These are phyloP conservation scores for Acanthosepion pharaonis DNA, from an alignment of 2,888 invertebrate species.

Conservation along the genomic window DNA sequence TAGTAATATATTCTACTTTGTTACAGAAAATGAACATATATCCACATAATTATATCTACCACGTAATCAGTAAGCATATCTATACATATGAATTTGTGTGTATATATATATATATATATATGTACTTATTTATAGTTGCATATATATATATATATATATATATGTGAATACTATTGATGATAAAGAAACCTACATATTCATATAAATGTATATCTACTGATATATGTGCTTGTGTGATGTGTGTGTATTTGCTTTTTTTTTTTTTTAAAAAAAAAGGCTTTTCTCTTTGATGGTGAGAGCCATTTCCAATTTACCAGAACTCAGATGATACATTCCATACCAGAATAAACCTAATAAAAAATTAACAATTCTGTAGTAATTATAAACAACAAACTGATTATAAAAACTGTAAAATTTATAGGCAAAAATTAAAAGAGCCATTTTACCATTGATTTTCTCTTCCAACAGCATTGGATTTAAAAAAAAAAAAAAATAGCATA, in stretches of 20 bases:
- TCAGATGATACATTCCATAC: background rate
- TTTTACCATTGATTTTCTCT: background rate
- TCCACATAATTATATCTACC: too few relatives aligned
- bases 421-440: background rate
- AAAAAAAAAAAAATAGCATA: background rate
- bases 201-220: background rate
- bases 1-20: too few relatives aligned
- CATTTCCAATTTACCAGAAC: background rate
- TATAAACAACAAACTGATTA: background rate
- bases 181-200: background rate
- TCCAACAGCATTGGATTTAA: background rate
- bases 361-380: background rate
- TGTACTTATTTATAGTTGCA: background rate
- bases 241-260: background rate
- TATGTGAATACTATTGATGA: background rate
- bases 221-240: background rate
- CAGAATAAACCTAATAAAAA: background rate
- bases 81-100: background rate
- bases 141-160: slow-evolving; percentile 37
- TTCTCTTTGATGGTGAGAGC: background rate
- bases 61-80: background rate
- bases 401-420: background rate
- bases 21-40: too few relatives aligned
- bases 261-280: background rate
- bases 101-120: slow-evolving; percentile 10